A percentile compares a stretch with the other conserved stretches of the same genome.
Evolutionary conservation across 2,797 vertebrate species (phyloP).

Genomic region (Catamblyrhynchus diadema): DNA sequence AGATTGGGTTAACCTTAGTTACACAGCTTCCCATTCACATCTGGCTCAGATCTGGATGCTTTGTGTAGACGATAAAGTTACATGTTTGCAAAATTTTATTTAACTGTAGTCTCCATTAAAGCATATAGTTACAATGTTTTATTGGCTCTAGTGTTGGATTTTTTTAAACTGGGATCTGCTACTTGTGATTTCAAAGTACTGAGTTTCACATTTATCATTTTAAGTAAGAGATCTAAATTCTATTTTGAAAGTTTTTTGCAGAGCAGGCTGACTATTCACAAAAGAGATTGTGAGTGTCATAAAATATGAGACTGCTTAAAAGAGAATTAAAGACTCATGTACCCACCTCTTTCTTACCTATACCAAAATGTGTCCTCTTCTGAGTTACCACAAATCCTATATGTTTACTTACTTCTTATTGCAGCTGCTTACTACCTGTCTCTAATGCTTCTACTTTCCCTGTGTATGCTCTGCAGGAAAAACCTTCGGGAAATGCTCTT

Average conservation of each 20-base stretch:
- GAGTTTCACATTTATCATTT: neutral
- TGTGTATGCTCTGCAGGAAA: neutral
- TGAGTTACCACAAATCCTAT: neutral
- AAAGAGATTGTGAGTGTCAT: neutral
- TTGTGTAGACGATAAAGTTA: neutral
- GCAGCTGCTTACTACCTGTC: neutral
- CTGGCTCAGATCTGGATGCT: neutral
- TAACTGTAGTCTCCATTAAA: neutral
- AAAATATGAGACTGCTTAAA: neutral
- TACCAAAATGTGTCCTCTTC: neutral
- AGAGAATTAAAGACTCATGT: neutral
- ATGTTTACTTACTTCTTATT: neutral
- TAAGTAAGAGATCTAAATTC: neutral
- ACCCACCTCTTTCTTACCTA: neutral
- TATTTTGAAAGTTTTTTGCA: neutral
- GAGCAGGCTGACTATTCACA: neutral
- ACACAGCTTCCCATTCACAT: neutral
- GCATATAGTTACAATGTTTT: neutral
- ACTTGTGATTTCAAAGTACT: neutral
- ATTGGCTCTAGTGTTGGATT: neutral
- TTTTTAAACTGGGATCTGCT: neutral
- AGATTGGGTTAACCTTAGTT: neutral
- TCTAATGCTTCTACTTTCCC: neutral
- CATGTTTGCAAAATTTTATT: neutral
- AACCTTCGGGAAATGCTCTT: neutral